phyloP scores from a whole-genome alignment of 2,888 invertebrate species.

The Griposia aprilina region DNA sequence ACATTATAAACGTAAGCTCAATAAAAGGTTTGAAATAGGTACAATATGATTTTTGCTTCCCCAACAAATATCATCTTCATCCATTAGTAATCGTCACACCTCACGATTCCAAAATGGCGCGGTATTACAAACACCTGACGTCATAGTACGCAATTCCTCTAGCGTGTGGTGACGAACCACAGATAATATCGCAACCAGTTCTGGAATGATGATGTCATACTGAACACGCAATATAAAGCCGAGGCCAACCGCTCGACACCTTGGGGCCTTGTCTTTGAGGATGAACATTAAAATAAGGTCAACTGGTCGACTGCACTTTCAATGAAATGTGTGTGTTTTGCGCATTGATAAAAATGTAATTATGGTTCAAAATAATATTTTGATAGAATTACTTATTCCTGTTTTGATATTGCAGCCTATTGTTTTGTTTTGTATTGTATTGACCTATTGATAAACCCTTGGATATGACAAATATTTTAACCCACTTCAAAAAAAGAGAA shows the following conservation, averaged over 20 bases:
- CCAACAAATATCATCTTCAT: background rate
- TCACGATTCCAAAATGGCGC: constrained; percentile 29
- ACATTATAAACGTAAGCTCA: background rate
- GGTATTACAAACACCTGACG: constrained; percentile 52
- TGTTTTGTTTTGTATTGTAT: too few species aligned
- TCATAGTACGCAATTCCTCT: constrained; percentile 48
- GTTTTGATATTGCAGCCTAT: background rate
- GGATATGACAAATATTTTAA: too few species aligned
- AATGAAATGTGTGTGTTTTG: constrained; percentile 33
- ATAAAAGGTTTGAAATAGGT: background rate
- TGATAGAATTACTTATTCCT: background rate
- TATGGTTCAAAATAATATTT: background rate
- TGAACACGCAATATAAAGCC: constrained; percentile 64
- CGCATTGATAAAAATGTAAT: background rate
- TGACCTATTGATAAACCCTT: background rate
- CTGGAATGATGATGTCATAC: constrained; percentile 76
- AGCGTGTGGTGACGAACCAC: constrained; percentile 62
- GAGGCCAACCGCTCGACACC: constrained; percentile 73
- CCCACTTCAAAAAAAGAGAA: background rate
- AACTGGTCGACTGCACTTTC: constrained; percentile 60
- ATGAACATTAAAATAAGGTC: constrained; percentile 67
- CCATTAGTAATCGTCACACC: constrained; percentile 26
- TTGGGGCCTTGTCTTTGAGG: constrained; percentile 70
- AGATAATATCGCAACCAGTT: constrained; percentile 57
- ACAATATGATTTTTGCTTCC: background rate